Conservation (phyloP, 2,113 vertebrate species). For the Riparia riparia region DNA sequence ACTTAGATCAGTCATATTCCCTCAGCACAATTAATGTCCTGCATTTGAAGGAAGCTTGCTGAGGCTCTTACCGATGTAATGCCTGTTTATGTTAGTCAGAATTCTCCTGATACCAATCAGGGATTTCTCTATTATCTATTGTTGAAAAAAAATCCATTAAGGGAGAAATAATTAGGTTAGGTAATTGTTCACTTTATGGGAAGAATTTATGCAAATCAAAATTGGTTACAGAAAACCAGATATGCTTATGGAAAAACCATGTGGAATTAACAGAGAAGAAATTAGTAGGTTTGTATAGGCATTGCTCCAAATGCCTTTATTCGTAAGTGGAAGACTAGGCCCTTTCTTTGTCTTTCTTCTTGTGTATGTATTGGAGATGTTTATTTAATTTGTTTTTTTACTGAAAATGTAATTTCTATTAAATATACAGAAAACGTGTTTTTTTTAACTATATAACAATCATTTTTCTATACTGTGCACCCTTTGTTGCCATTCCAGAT, state of each 20-base stretch:
- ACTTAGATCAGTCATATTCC: not conserved
- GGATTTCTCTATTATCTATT: not conserved
- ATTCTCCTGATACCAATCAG: not conserved
- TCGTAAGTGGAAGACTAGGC: not conserved
- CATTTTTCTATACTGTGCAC: not conserved
- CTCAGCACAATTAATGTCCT: not conserved
- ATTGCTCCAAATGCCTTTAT: not conserved
- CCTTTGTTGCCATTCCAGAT: not conserved
- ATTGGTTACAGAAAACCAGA: not conserved
- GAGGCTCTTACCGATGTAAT: not conserved
- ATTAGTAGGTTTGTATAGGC: not conserved
- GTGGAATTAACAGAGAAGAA: not conserved
- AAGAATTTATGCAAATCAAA: conserved; percentile 24
- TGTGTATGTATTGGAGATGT: not conserved
- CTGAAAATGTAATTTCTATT: not conserved
- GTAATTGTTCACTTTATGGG: conserved; percentile 31
- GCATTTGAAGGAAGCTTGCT: not conserved
- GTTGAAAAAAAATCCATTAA: conserved; percentile 14
- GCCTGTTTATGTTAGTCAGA: not conserved
- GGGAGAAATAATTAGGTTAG: not conserved
- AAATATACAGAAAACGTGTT: not conserved
- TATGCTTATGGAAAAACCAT: not conserved
- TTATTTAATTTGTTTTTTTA: not conserved
- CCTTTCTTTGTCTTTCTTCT: not conserved
- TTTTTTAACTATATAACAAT: not conserved